Evolutionary conservation across 2,113 vertebrate genomes (phyloP), one percentile per base, ranked within the genome.

Genomic region (Ammodytes dubius): DNA sequence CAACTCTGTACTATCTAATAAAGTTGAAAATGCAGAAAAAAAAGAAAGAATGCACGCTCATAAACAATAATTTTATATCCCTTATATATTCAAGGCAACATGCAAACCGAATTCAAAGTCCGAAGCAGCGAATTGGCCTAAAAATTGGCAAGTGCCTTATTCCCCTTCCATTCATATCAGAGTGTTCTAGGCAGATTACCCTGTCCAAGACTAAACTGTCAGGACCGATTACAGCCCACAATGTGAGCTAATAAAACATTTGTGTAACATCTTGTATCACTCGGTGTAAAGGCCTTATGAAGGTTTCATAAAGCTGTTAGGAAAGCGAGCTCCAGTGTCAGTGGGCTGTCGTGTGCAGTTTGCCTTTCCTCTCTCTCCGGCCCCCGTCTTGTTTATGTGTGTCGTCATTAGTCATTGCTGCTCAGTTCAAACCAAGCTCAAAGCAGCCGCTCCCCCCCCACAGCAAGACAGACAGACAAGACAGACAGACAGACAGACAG

Each of bases 351-450:
- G 27, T 66, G 39, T 77, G 46, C 74, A 83, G 67, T 87, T 77
- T 50, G 77, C 67, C 8, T 10, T 50, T 74, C 67, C 8, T 10
- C 68, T 69, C 61, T 91, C 84, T 70, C 17, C 12, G 27, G 81
- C 74, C 77, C 27, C 66, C 2, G 14, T 87, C 27, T 88, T 84
- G 74, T 87, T 83, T 89, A 27, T 27, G 83, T 85, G 79, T 54
- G 61, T 64, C 82, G 42, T 85, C 82, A 72, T 89, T 87, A 88
- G 84, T 91, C 91, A 91, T 86, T 77, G 46, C 37, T n/a, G 76
- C 71, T 84, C 80, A 60, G 76, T 82, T 87, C 84, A 85, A 69
- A 90, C 13, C 40, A 53, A 70, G 73, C 87, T 87, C 72, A 70
- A 74, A 88, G 80, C 80, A 10, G 42, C 40, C 56, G 4, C 10